These are phyloP conservation scores for Schrankia costaestrigalis DNA, from an alignment of 2,888 invertebrate genomes.

Conservation along the genomic window DNA sequence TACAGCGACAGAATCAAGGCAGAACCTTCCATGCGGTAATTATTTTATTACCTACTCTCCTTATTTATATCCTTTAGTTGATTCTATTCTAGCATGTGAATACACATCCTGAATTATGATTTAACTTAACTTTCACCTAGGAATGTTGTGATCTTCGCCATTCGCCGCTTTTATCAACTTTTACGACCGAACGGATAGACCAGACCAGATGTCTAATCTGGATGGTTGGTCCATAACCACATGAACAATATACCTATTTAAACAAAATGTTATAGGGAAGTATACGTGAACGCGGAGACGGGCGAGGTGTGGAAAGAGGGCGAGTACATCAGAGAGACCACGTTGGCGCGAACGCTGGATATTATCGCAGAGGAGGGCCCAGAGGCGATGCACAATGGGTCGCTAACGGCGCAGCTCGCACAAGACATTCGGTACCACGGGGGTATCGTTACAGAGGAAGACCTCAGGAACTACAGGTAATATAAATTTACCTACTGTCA, in stretches of 20 bases:
- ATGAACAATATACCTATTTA: too few species aligned
- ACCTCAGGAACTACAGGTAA: conserved; percentile 87
- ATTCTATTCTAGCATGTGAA: too few species aligned
- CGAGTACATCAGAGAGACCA: conserved; percentile 82
- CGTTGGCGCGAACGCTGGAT: conserved; percentile 85
- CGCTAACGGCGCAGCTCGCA: conserved; percentile 83
- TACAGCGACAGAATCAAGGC: conserved; percentile 76
- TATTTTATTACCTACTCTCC: too few species aligned
- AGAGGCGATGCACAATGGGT: conserved; percentile 88
- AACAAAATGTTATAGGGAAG: conserved; percentile 66
- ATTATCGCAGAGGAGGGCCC: conserved; percentile 85
- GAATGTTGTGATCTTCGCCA: too few species aligned
- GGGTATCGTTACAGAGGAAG: conserved; percentile 89
- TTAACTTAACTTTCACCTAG: too few species aligned
- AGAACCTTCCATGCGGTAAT: conserved; percentile 81
- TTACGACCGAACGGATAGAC: too few species aligned
- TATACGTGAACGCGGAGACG: conserved; percentile 83
- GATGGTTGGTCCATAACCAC: too few species aligned
- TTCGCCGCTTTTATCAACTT: too few species aligned
- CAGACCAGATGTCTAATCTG: too few species aligned
- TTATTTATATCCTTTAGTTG: too few species aligned
- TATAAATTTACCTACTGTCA: background rate
- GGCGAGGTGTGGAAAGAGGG: conserved; percentile 82
- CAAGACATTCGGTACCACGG: conserved; percentile 84
- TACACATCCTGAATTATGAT: too few species aligned